Conservation (phyloP, 2,888 invertebrate genomes). For the Ormyrus labotus region DNA sequence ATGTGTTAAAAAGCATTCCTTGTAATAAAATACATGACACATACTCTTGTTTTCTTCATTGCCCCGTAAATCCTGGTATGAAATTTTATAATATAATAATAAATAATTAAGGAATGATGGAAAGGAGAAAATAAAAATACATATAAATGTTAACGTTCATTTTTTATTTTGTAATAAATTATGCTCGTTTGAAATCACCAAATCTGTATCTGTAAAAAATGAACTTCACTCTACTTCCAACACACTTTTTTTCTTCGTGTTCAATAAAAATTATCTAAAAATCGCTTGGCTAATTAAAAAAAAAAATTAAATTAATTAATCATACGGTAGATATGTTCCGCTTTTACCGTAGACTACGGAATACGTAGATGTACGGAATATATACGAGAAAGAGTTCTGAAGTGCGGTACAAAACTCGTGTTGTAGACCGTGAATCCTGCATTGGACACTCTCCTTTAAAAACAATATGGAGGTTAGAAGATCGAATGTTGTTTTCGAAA, state of each 20-base stretch:
- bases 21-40: constrained; percentile 67
- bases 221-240: constrained; percentile 42
- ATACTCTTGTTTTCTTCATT: constrained; percentile 4
- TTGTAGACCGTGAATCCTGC: too few relatives aligned
- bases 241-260: constrained; percentile 37
- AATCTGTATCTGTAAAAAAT: constrained; percentile 59
- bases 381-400: too few relatives aligned
- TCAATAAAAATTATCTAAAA: constrained; percentile 57
- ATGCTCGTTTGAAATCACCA: constrained; percentile 66
- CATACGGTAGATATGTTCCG: too few relatives aligned
- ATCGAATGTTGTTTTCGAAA: too few relatives aligned
- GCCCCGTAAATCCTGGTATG: neutral
- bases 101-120: constrained; percentile 8
- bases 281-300: constrained; percentile 53
- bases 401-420: too few relatives aligned
- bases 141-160: constrained; percentile 62
- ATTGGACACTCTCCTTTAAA: too few relatives aligned
- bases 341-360: too few relatives aligned
- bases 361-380: too few relatives aligned
- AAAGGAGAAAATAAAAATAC: constrained; percentile 20
- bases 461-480: too few relatives aligned
- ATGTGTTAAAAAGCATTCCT: constrained; percentile 65
- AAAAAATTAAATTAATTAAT: constrained; percentile 55
- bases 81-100: too few relatives aligned
- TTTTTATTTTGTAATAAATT: constrained; percentile 72